phyloP scores from a whole-genome alignment of 2,113 vertebrate species.

The Toxostoma redivivum region DNA sequence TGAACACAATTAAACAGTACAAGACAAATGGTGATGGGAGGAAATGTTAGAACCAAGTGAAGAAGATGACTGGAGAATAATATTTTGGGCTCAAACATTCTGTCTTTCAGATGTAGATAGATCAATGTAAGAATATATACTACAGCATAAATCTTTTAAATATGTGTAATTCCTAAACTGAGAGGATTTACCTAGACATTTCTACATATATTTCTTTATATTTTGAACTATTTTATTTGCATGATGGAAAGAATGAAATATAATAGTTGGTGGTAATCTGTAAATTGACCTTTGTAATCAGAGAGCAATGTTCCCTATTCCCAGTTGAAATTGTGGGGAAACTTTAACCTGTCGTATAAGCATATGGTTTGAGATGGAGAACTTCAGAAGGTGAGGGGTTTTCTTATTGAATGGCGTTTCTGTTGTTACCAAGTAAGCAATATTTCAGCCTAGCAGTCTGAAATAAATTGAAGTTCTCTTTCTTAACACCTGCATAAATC shows the following conservation, averaged over 20 bases:
- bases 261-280: background rate
- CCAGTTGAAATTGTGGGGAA: background rate
- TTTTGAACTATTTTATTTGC: constrained; percentile 9
- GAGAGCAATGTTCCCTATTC: background rate
- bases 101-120: background rate
- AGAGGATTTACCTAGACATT: background rate
- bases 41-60: background rate
- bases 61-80: background rate
- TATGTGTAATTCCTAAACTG: background rate
- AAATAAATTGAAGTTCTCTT: constrained; percentile 30
- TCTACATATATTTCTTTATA: background rate
- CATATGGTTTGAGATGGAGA: background rate
- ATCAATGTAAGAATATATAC: background rate
- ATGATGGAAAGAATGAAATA: background rate
- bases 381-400: background rate
- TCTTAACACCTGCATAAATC: constrained; percentile 38
- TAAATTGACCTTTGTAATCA: background rate
- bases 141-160: background rate
- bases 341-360: background rate
- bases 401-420: constrained; percentile 25
- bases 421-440: constrained; percentile 32
- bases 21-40: background rate
- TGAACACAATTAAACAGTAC: background rate
- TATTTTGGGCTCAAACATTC: background rate
- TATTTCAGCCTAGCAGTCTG: constrained; percentile 38